Conservation (phyloP, 2,113 vertebrate genomes). For the Chrysochloris asiatica region DNA sequence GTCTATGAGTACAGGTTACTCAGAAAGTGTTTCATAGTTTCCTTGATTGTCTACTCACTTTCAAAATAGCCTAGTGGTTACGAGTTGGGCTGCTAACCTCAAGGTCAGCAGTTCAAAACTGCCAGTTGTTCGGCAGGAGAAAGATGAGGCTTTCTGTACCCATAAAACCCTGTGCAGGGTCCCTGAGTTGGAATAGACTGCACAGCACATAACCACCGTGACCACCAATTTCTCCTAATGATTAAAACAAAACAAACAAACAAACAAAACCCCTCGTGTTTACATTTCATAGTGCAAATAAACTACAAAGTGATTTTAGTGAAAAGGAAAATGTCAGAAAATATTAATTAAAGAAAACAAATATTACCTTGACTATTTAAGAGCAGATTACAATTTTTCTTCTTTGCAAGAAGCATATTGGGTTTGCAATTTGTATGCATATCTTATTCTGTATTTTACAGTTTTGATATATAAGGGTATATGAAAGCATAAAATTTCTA, state of each 20-base stretch:
- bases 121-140: too few relatives aligned
- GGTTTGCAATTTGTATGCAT: background rate
- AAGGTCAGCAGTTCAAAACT: too few relatives aligned
- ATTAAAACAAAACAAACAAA: too few relatives aligned
- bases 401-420: background rate
- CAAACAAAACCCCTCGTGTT: too few relatives aligned
- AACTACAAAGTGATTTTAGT: background rate
- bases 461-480: background rate
- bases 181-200: too few relatives aligned
- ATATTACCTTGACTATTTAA: slow-evolving; percentile 13
- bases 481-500: background rate
- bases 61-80: too few relatives aligned
- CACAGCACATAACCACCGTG: too few relatives aligned
- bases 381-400: background rate
- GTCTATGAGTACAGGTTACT: background rate
- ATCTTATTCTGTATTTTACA: background rate
- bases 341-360: slow-evolving; percentile 5
- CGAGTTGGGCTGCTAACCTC: too few relatives aligned
- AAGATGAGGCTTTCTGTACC: too few relatives aligned
- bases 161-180: too few relatives aligned
- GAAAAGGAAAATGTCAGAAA: background rate
- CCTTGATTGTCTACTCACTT: background rate
- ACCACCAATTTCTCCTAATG: slow-evolving; percentile 33
- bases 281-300: slow-evolving; percentile 26
- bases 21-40: slow-evolving; percentile 37